Percentiles rank a stretch among this genome's conserved stretches.
Evolutionary conservation across 2,113 vertebrate genomes (phyloP).

Genomic region (Blennius ocellaris): DNA sequence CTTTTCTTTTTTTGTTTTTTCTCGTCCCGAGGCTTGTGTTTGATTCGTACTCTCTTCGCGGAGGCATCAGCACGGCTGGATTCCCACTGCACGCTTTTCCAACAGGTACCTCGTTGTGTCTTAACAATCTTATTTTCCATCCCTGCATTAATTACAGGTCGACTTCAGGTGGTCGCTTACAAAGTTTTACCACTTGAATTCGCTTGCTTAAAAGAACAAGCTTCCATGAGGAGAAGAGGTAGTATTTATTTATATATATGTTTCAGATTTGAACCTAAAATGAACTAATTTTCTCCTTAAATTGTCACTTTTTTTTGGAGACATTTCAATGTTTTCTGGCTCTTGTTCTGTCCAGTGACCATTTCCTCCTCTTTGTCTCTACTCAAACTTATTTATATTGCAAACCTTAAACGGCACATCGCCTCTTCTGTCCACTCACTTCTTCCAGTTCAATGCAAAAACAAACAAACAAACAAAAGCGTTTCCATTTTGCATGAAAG

Average conservation of each 20-base stretch:
- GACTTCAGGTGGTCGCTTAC: background rate
- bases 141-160: slow-evolving; percentile 17
- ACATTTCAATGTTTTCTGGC: background rate
- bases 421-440: background rate
- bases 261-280: background rate
- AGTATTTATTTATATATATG: background rate
- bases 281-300: background rate
- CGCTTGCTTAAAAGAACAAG: background rate
- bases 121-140: background rate
- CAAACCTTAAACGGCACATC: background rate
- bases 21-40: slow-evolving; percentile 51
- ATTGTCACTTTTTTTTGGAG: background rate
- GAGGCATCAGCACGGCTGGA: slow-evolving; percentile 26
- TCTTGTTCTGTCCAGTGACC: background rate
- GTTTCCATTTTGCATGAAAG: slow-evolving; percentile 11
- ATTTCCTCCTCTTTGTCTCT: background rate
- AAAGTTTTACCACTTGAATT: background rate
- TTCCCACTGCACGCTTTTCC: slow-evolving; percentile 13
- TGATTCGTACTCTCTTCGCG: slow-evolving; percentile 25
- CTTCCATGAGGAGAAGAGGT: background rate
- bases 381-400: background rate
- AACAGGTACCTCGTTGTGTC: slow-evolving; percentile 52
- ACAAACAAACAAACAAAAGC: background rate
- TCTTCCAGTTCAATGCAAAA: background rate
- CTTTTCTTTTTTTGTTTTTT: no score